A percentile compares a stretch with the other conserved stretches of the same genome.
Evolutionary conservation across 2,888 invertebrate species (phyloP).

Genomic region (Alsophila aescularia): DNA sequence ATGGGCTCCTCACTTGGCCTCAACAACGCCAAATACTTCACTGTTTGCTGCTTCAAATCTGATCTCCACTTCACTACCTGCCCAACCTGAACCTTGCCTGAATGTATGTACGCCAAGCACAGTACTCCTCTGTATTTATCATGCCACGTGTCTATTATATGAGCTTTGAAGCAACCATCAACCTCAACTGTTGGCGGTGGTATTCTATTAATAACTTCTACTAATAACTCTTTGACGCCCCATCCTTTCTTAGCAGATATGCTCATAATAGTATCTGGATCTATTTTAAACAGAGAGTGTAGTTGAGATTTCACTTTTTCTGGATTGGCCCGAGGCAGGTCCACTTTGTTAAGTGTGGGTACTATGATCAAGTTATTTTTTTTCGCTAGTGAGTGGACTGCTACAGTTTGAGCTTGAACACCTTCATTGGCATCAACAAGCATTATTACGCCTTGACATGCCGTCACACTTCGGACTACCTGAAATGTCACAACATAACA

Average conservation of each 20-base stretch:
- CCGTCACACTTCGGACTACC: conserved; percentile 93
- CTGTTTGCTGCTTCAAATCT: conserved; percentile 90
- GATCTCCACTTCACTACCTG: conserved; percentile 90
- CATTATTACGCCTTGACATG: conserved; percentile 97
- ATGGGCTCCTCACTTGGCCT: conserved; percentile 89
- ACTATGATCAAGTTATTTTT: conserved; percentile 92
- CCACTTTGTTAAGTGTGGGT: conserved; percentile 98
- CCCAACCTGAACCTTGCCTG: conserved; percentile 90
- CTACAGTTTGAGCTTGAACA: conserved; percentile 98
- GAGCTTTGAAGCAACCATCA: conserved; percentile 87
- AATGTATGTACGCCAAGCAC: conserved; percentile 90
- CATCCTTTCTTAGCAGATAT: conserved; percentile 97
- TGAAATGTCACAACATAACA: conserved; percentile 50
- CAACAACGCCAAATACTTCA: conserved; percentile 91
- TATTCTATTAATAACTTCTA: conserved; percentile 90
- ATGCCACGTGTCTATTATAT: conserved; percentile 97
- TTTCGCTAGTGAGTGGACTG: conserved; percentile 97
- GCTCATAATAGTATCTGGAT: conserved; percentile 88
- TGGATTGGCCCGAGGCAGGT: conserved; percentile 95
- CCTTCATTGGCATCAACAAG: conserved; percentile 98
- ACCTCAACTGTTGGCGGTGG: conserved; percentile 88
- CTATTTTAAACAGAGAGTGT: conserved; percentile 91
- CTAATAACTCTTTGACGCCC: conserved; percentile 90
- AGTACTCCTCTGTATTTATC: conserved; percentile 94
- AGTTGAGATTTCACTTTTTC: conserved; percentile 92